Conservation (phyloP, 1,140 invertebrate genomes). For the Trichoplusia ni region DNA sequence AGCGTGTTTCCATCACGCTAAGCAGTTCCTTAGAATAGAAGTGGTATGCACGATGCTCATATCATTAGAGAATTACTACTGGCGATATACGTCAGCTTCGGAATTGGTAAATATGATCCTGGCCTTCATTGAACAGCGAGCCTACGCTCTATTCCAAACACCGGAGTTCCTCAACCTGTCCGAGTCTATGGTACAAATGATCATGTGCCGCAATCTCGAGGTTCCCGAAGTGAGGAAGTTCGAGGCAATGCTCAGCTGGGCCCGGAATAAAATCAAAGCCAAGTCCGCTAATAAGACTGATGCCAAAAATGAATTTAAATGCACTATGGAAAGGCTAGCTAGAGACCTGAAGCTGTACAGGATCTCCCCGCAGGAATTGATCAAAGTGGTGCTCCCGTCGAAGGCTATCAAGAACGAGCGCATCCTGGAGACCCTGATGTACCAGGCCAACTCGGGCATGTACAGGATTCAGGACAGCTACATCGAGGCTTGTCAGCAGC, state of each 20-base stretch:
- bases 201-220: slow-evolving; percentile 93
- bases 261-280: slow-evolving; percentile 90
- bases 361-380: slow-evolving; percentile 95
- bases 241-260: slow-evolving; percentile 96
- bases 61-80: slow-evolving; percentile 96
- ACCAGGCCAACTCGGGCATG: slow-evolving; percentile 95
- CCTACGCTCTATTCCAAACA: slow-evolving; percentile 90
- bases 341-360: slow-evolving; percentile 94
- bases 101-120: slow-evolving; percentile 97
- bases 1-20: slow-evolving; percentile 97
- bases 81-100: slow-evolving; percentile 96
- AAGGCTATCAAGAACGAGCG: slow-evolving; percentile 96
- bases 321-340: slow-evolving; percentile 94
- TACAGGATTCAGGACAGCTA: slow-evolving; percentile 94
- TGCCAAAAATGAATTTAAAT: slow-evolving; percentile 94
- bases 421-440: slow-evolving; percentile 96
- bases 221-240: slow-evolving; percentile 96
- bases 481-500: slow-evolving; percentile 92
- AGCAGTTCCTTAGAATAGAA: slow-evolving; percentile 95
- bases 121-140: slow-evolving; percentile 93
- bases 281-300: slow-evolving; percentile 89
- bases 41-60: slow-evolving; percentile 96
- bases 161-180: slow-evolving; percentile 93
- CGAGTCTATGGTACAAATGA: slow-evolving; percentile 97
- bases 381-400: slow-evolving; percentile 95